These are phyloP conservation scores for Microtus californicus DNA, from an alignment of 2,797 vertebrate genomes.

Conservation along the genomic window DNA sequence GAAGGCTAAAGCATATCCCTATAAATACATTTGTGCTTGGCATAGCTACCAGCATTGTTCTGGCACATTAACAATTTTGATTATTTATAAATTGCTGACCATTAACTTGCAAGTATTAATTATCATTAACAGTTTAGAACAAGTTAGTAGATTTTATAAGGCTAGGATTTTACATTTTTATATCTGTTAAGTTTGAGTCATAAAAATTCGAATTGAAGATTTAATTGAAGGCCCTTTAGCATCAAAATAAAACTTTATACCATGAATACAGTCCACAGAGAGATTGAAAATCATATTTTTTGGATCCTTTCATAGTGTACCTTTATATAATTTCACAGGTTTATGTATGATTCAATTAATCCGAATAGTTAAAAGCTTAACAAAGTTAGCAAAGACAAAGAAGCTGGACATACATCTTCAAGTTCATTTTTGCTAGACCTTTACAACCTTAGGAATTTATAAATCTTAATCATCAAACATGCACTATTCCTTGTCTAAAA, in stretches of 20 bases:
- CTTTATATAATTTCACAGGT: neutral
- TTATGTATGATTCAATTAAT: neutral
- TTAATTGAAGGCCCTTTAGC: neutral
- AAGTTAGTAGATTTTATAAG: neutral
- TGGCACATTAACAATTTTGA: neutral
- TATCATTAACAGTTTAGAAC: neutral
- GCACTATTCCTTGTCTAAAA: neutral
- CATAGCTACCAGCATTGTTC: neutral
- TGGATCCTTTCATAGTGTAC: neutral
- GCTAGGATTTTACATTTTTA: neutral
- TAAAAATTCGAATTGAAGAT: neutral
- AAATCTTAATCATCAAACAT: neutral
- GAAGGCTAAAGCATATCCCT: neutral
- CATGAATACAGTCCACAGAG: neutral
- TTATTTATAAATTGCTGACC: neutral
- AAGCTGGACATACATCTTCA: neutral
- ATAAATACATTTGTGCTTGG: neutral
- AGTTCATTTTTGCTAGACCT: neutral
- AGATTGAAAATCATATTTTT: neutral
- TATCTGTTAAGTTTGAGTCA: neutral
- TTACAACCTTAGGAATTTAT: neutral
- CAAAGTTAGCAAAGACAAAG: neutral
- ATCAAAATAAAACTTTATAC: neutral
- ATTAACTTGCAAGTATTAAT: neutral
- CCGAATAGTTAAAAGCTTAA: neutral